Evolutionary conservation across 2,113 vertebrate genomes (phyloP), one percentile per base, ranked within the genome.

Genomic region (Hemichromis elongatus): DNA sequence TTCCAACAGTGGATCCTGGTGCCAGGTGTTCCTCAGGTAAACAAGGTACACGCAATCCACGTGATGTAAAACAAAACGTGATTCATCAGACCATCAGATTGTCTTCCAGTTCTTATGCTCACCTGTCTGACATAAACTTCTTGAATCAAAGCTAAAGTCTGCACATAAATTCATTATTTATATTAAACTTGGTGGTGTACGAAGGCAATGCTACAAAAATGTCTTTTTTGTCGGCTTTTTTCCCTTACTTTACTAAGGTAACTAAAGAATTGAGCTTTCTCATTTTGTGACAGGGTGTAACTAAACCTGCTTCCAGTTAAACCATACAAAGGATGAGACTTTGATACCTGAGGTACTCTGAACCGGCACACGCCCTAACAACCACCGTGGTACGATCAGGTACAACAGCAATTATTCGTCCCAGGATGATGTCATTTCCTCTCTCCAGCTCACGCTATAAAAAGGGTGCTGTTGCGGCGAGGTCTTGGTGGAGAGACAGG

Each of bases 391-490:
- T 82, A 21, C 1, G 18, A 24, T 68, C 81, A 92, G 88, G 89
- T 87, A 47, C 53, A 26, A 1, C 5, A 30, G 59, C n/a, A 6
- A 37, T 57, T 2, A 28, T 84, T 55, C 33, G 24, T 16, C 57
- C 18, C 37, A 5, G 40, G 78, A 52, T 96, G 95, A 96, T 84
- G 96, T 96, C 95, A 96, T 86, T 94, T 95, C 94, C 95, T 70
- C 28, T 19, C 82, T 18, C 37, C 77, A 6, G 50, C 7, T 26
- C 79, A 11, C 19, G 2, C 70, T 92, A 94, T 96, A 96, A 95
- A 93, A 88, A 16, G 80, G 77, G 50, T 35, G 66, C 89, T 7
- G 92, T 83, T 83, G 88, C 92, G 66, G 84, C 9, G 80, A 90
- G 53, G 81, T 42, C 86, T 79, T 45, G 85, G 85, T 61, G 88